Evolutionary conservation across 2,888 invertebrate genomes (phyloP).

Genomic region (Cartodere bifasciata): DNA sequence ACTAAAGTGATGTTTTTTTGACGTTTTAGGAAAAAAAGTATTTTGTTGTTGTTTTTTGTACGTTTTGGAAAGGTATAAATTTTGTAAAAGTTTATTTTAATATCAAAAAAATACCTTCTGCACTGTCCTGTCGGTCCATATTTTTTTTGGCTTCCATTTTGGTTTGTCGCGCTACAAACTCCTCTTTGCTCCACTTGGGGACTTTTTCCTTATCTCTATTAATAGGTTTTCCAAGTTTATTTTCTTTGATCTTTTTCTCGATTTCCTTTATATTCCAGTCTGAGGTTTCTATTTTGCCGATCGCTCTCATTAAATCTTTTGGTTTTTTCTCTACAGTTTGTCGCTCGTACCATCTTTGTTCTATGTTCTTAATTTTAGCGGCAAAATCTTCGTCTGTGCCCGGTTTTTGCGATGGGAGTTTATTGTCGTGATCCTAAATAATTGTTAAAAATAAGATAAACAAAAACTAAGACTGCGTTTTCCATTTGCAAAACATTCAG

Average conservation of each 20-base stretch:
- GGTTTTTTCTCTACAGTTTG: slow-evolving; percentile 60
- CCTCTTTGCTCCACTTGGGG: slow-evolving; percentile 84
- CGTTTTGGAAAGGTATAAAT: too few species aligned
- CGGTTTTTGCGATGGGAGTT: slow-evolving; percentile 15
- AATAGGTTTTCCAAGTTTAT: slow-evolving; percentile 46
- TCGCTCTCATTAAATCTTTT: slow-evolving; percentile 72
- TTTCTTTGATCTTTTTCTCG: slow-evolving; percentile 76
- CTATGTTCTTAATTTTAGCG: slow-evolving; percentile 57
- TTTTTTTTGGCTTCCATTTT: slow-evolving; percentile 59
- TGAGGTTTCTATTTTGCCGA: slow-evolving; percentile 76
- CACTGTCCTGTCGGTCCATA: slow-evolving; percentile 42
- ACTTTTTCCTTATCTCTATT: slow-evolving; percentile 56
- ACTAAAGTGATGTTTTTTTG: too few species aligned
- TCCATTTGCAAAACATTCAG: too few species aligned
- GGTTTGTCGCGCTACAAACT: slow-evolving; percentile 56
- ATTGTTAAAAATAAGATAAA: not conserved
- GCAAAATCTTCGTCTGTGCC: slow-evolving; percentile 44
- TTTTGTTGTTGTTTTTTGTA: too few species aligned
- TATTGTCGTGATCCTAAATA: slow-evolving; percentile 29
- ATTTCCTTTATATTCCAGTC: slow-evolving; percentile 90
- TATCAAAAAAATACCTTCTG: slow-evolving; percentile 30
- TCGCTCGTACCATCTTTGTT: slow-evolving; percentile 58
- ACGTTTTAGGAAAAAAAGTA: too few species aligned
- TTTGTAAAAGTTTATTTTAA: too few species aligned
- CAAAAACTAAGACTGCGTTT: too few species aligned